Evolutionary conservation across 1,140 invertebrate species (phyloP).

Genomic region (Scaptomyza graminum): DNA sequence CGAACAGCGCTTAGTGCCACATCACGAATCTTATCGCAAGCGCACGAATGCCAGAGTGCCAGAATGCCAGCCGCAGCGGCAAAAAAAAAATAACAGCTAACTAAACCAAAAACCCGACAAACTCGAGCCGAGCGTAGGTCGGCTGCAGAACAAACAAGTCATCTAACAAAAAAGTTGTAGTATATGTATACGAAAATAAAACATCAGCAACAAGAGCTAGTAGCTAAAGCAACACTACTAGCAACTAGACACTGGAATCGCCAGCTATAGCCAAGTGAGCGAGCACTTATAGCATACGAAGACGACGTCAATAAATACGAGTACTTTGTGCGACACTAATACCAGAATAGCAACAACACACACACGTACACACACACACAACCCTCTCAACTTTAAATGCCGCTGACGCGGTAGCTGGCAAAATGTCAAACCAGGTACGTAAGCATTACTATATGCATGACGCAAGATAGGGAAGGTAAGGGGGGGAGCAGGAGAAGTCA

Average conservation of each 20-base stretch:
- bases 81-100: slow-evolving; percentile 47
- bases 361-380: slow-evolving; percentile 41
- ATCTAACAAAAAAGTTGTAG: slow-evolving; percentile 50
- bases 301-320: slow-evolving; percentile 66
- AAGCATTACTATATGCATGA: slow-evolving; percentile 22
- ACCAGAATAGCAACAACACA: slow-evolving; percentile 32
- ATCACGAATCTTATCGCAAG: slow-evolving; percentile 80
- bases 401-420: slow-evolving; percentile 47
- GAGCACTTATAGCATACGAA: slow-evolving; percentile 76
- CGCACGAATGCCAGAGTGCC: slow-evolving; percentile 51
- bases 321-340: slow-evolving; percentile 55
- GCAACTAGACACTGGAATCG: slow-evolving; percentile 18
- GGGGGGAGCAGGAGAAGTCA: slow-evolving; percentile 12
- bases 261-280: slow-evolving; percentile 57
- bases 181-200: slow-evolving; percentile 25
- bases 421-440: slow-evolving; percentile 69
- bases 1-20: slow-evolving; percentile 80
- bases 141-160: slow-evolving; percentile 80
- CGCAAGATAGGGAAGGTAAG: not conserved
- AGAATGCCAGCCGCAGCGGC: slow-evolving; percentile 37
- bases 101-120: slow-evolving; percentile 43
- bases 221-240: slow-evolving; percentile 27
- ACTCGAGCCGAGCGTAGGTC: slow-evolving; percentile 59
- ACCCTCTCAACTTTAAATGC: slow-evolving; percentile 59
- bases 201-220: slow-evolving; percentile 35